Base-by-base conservation (phyloP, 1,140 invertebrate genomes). In the Solenopsis fugax region DNA sequence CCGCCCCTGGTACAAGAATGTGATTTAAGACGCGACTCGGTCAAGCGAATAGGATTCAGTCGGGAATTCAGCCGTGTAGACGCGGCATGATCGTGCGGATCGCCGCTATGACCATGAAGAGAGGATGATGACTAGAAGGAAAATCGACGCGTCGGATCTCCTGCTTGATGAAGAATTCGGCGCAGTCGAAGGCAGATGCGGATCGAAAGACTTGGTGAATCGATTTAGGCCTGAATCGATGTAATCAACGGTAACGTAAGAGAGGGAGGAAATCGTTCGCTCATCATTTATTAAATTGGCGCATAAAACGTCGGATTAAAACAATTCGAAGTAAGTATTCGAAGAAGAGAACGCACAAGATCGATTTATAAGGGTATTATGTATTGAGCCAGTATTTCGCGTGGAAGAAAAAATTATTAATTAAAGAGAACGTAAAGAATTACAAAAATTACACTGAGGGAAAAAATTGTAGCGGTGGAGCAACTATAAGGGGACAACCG, bases 91-190 rank as follows among this genome's bases (percentile, higher is more conserved):
- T 81, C 88, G 78, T 90, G 89, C 89, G 86, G 88, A 90, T 87
- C 72, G 76, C 58, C 72, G 69, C 56, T 67, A 67, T n/a, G 82
- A 72, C 52, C 88, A 87, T 89, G 89, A 90, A 90, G 85, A 87
- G 88, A 89, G 75, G 85, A 90, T 90, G 89, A 90, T 89, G 80
- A 84, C 80, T 88, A 87, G 89, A 90, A 67, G 85, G 89, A 90
- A 90, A 87, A 75, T 84, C 65, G 69, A 75, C 81, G 65, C 69
- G 50, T 85, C 50, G 73, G 82, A 54, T 78, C 73, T 78, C 88
- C 88, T 48, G 60, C 85, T 89, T 90, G 89, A 90, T 87, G 88
- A 90, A 90, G 89, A 90, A 90, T 90, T 90, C 88, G 88, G 85
- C 72, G 88, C 65, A 87, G 76, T 62, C 77, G 84, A 77, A 73